These are phyloP conservation scores for Bos indicus DNA, from an alignment of 2,113 vertebrate species.

Conservation along the genomic window DNA sequence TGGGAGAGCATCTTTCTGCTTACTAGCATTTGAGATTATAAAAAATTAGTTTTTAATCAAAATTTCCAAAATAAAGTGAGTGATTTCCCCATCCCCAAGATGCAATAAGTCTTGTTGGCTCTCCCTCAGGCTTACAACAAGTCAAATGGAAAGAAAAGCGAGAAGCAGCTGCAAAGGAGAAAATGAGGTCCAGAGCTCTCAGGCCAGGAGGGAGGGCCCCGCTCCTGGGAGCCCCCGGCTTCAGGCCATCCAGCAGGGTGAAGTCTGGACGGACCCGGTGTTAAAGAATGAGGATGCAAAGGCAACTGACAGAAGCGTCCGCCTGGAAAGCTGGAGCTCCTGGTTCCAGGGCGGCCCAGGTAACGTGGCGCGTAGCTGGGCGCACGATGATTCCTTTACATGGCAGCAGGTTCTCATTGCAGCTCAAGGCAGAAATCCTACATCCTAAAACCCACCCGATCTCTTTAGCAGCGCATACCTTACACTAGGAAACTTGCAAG, in stretches of 20 bases:
- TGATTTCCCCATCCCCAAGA: constrained; percentile 51
- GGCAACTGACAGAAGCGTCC: constrained; percentile 41
- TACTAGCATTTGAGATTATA: constrained; percentile 49
- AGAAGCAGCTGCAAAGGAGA: neutral
- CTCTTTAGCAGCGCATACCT: constrained; percentile 76
- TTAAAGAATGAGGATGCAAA: constrained; percentile 40
- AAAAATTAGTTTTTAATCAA: constrained; percentile 69
- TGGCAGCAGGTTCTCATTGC: constrained; percentile 39
- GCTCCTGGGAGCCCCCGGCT: no score
- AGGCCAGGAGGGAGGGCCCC: no score
- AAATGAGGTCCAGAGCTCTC: neutral
- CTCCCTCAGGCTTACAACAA: constrained; percentile 29
- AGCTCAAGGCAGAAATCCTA: constrained; percentile 72
- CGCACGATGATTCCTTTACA: constrained; percentile 54
- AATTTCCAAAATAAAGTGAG: constrained; percentile 72
- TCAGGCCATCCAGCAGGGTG: neutral
- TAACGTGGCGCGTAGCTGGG: constrained; percentile 40
- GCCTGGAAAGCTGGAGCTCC: constrained; percentile 45
- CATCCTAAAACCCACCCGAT: constrained; percentile 69
- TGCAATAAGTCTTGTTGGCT: neutral
- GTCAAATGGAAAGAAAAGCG: constrained; percentile 38
- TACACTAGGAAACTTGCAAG: constrained; percentile 80
- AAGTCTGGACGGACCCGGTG: neutral
- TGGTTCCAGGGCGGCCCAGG: constrained; percentile 47
- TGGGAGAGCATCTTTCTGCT: constrained; percentile 29